Conservation (phyloP, 2,888 invertebrate genomes). For the Coecobrya sp. region DNA sequence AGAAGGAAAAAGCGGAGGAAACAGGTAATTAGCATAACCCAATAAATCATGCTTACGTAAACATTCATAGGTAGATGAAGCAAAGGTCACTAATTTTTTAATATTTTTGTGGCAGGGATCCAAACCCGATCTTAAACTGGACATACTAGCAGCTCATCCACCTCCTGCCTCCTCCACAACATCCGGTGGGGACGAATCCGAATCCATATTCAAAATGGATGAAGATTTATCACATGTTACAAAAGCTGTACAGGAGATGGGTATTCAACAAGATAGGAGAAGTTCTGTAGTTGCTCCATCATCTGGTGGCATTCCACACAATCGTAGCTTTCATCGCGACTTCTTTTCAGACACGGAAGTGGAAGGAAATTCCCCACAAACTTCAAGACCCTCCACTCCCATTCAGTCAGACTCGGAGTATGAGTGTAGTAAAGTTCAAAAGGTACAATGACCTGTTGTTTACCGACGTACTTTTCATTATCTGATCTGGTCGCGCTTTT, state of each 20-base stretch:
- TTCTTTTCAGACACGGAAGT: conserved; percentile 86
- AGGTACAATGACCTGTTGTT: conserved; percentile 68
- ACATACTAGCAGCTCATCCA: conserved; percentile 45
- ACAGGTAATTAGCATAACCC: conserved; percentile 83
- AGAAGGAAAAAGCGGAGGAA: conserved; percentile 85
- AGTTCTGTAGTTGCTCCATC: conserved; percentile 66
- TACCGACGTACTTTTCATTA: too few relatives aligned
- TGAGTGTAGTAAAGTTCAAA: conserved; percentile 89
- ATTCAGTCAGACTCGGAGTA: conserved; percentile 98
- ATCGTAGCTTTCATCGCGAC: conserved; percentile 86
- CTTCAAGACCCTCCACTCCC: conserved; percentile 93
- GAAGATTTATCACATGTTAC: conserved; percentile 87
- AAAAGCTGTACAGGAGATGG: conserved; percentile 88
- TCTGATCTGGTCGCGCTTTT: neutral
- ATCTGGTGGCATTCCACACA: conserved; percentile 75
- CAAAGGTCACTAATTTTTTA: neutral
- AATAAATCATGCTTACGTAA: too few relatives aligned
- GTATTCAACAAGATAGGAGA: conserved; percentile 87
- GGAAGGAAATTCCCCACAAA: conserved; percentile 87
- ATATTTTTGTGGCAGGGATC: conserved; percentile 81
- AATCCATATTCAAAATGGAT: conserved; percentile 86
- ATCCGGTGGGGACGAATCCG: conserved; percentile 84
- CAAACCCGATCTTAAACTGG: conserved; percentile 84
- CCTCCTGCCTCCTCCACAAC: conserved; percentile 87
- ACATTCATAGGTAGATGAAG: neutral